These are phyloP conservation scores for Pedionomus torquatus DNA, from an alignment of 2,113 vertebrate species.

Conservation along the genomic window DNA sequence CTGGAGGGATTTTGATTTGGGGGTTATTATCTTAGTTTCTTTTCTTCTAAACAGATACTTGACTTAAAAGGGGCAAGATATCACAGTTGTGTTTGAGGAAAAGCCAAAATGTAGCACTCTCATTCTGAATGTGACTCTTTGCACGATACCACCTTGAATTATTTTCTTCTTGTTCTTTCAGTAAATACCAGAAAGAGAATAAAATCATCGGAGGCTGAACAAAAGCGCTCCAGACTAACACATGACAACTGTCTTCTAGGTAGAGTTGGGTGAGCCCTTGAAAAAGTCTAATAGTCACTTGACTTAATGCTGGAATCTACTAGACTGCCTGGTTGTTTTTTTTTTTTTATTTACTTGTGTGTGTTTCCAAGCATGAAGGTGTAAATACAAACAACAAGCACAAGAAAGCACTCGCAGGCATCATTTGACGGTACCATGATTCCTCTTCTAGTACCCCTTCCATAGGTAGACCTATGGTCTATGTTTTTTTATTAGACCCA, in stretches of 20 bases:
- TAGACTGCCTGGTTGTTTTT: background rate
- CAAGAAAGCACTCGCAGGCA: background rate
- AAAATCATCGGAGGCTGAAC: constrained; percentile 1
- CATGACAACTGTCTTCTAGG: background rate
- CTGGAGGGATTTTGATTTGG: background rate
- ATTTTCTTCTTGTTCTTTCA: constrained; percentile 17
- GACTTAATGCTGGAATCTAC: background rate
- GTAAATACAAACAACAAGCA: background rate
- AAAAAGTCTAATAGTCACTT: background rate
- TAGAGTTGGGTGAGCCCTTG: background rate
- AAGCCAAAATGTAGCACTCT: background rate
- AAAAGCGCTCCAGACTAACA: constrained; percentile 5
- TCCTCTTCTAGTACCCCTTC: background rate
- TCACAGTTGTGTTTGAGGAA: background rate
- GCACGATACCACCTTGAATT: background rate
- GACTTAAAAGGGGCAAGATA: background rate
- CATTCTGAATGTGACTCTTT: background rate
- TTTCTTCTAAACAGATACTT: background rate
- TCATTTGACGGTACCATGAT: background rate
- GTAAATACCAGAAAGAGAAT: background rate
- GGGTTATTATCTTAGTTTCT: background rate
- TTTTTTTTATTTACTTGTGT: background rate
- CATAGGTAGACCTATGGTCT: no score
- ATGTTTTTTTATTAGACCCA: no score
- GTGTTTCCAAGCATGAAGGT: background rate